Percentiles rank a stretch among this genome's conserved stretches.
Conservation (phyloP, 2,888 invertebrate genomes). For the Archips xylosteana region DNA sequence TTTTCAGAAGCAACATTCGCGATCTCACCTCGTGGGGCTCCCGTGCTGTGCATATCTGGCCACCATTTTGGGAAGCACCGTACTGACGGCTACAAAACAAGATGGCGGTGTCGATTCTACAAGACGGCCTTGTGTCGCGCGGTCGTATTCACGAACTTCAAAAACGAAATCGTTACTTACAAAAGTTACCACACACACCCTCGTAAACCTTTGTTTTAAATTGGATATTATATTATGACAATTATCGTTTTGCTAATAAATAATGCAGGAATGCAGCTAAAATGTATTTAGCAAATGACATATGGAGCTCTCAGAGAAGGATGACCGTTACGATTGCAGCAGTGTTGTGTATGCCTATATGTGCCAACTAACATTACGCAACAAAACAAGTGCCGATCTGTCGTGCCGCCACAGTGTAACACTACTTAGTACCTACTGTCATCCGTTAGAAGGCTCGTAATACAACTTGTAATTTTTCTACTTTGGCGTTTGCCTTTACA, state of each 20-base stretch:
- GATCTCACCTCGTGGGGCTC: slow-evolving; percentile 14
- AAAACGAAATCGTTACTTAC: slow-evolving; percentile 8
- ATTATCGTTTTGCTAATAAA: neutral
- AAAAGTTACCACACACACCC: slow-evolving; percentile 9
- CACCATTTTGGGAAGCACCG: slow-evolving; percentile 30
- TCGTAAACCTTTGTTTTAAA: slow-evolving; percentile 6
- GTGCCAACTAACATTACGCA: too few species aligned
- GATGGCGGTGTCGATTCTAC: slow-evolving; percentile 33
- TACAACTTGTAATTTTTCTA: too few species aligned
- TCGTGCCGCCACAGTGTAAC: too few species aligned
- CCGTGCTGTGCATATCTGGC: slow-evolving; percentile 10
- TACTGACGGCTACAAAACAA: slow-evolving; percentile 12
- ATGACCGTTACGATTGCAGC: too few species aligned
- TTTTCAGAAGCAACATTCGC: slow-evolving; percentile 10
- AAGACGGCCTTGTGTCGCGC: slow-evolving; percentile 18
- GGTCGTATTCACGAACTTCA: slow-evolving; percentile 9
- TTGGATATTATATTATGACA: neutral
- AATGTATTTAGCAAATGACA: too few species aligned
- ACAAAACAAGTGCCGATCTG: too few species aligned
- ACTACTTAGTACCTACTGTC: too few species aligned
- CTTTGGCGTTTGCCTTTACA: too few species aligned
- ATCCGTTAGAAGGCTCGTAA: too few species aligned
- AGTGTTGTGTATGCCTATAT: too few species aligned
- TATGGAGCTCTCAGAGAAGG: too few species aligned
- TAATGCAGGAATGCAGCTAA: too few species aligned